phyloP scores from a whole-genome alignment of 1,140 invertebrate species.

The Myzus persicae region DNA sequence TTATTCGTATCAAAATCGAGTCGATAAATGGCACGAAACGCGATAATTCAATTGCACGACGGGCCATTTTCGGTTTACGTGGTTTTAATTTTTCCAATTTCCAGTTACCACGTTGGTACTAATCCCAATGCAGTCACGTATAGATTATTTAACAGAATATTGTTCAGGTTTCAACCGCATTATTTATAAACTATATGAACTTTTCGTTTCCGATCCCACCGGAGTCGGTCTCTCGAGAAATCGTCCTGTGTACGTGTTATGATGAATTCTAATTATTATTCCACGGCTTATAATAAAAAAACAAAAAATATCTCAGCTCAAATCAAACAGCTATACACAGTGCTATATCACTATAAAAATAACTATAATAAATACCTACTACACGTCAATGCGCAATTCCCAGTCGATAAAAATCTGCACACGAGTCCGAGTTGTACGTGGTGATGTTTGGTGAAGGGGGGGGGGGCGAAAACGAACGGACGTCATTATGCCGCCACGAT shows the following conservation, averaged over 20 bases:
- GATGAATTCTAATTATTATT: neutral
- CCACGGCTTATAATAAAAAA: neutral
- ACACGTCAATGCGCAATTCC: neutral
- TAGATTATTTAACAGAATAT: neutral
- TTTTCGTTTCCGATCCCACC: neutral
- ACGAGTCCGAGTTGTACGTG: neutral
- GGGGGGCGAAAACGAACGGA: neutral
- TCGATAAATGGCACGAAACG: neutral
- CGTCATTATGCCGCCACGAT: neutral
- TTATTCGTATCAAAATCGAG: neutral
- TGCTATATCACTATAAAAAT: neutral
- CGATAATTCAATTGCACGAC: neutral
- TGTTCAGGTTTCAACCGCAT: neutral
- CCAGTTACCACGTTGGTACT: no score
- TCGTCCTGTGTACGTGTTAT: neutral
- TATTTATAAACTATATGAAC: neutral
- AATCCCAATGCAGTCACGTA: neutral
- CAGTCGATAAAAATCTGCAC: neutral
- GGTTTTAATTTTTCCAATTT: no score
- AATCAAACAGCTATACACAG: no score
- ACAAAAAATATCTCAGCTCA: neutral
- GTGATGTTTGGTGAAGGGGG: accelerated
- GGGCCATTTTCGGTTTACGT: neutral
- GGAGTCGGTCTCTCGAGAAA: neutral
- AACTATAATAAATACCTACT: neutral